Evolutionary conservation across 2,113 vertebrate species (phyloP).

Genomic region (Anarrhichthys ocellatus): DNA sequence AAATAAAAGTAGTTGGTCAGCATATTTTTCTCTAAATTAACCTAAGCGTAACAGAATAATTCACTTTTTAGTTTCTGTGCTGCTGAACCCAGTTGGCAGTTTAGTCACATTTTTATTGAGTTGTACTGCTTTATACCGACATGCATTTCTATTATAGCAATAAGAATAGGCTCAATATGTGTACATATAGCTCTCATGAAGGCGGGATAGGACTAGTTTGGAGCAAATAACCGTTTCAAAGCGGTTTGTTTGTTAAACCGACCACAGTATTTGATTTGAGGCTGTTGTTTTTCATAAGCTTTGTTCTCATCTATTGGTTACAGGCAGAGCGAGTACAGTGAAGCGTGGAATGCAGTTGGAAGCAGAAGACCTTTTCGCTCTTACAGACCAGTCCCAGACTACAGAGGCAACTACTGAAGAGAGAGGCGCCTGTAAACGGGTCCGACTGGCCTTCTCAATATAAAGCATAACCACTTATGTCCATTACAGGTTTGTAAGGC

Average conservation of each 20-base stretch:
- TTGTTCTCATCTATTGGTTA: neutral
- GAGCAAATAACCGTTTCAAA: no score
- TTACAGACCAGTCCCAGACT: neutral
- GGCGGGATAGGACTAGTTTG: no score
- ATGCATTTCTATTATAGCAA: no score
- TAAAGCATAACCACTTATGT: neutral
- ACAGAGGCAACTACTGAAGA: slow-evolving; percentile 28
- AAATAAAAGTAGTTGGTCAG: no score
- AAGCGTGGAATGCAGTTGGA: slow-evolving; percentile 2
- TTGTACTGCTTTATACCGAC: no score
- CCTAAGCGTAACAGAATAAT: no score
- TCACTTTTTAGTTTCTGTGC: neutral
- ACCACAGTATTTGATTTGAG: no score
- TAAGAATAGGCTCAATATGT: neutral
- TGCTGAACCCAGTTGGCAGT: neutral
- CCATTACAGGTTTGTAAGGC: neutral
- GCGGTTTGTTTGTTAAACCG: no score
- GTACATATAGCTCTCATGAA: no score
- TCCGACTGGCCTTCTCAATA: slow-evolving; percentile 1
- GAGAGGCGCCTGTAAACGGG: neutral
- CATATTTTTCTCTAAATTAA: no score
- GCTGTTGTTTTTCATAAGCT: neutral
- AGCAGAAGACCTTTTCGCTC: slow-evolving; percentile 14
- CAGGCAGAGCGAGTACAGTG: slow-evolving; percentile 20
- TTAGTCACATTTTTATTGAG: neutral